These are phyloP conservation scores for Bryconaethiops microstoma DNA, from an alignment of 2,797 vertebrate species.

Conservation along the genomic window DNA sequence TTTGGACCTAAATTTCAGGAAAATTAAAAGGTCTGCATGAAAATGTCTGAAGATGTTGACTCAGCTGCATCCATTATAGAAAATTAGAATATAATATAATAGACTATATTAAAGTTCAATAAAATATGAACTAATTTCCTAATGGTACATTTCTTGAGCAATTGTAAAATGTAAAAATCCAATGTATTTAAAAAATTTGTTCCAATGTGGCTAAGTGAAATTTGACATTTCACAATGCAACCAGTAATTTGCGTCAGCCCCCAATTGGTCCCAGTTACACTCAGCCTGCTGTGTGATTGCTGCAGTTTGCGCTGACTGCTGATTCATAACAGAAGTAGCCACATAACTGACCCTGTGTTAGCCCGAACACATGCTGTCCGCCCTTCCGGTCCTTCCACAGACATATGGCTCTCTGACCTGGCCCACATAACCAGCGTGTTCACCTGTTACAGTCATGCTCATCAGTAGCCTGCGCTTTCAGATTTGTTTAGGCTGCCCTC, in stretches of 20 bases:
- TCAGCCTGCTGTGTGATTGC: neutral
- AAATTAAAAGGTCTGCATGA: no score
- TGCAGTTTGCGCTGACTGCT: neutral
- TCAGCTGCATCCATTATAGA: no score
- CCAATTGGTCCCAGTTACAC: neutral
- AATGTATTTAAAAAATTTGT: no score
- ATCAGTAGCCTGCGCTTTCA: conserved; percentile 18
- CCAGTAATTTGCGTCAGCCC: neutral
- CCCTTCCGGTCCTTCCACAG: conserved; percentile 41
- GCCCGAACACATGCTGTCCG: conserved; percentile 46
- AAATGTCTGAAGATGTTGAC: no score
- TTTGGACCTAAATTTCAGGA: no score
- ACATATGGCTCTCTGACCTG: conserved; percentile 45
- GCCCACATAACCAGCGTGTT: conserved; percentile 33
- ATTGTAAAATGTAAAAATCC: no score
- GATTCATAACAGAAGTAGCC: conserved; percentile 28
- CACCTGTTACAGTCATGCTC: conserved; percentile 50
- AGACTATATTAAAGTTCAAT: no score
- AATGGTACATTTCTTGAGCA: no score
- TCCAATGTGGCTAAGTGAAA: neutral
- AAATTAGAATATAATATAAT: no score
- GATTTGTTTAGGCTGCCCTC: neutral
- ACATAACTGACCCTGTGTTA: conserved; percentile 27
- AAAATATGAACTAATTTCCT: no score
- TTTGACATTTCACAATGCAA: neutral